Evolutionary conservation across 2,888 invertebrate genomes (phyloP).

Genomic region (Athalia circularis): DNA sequence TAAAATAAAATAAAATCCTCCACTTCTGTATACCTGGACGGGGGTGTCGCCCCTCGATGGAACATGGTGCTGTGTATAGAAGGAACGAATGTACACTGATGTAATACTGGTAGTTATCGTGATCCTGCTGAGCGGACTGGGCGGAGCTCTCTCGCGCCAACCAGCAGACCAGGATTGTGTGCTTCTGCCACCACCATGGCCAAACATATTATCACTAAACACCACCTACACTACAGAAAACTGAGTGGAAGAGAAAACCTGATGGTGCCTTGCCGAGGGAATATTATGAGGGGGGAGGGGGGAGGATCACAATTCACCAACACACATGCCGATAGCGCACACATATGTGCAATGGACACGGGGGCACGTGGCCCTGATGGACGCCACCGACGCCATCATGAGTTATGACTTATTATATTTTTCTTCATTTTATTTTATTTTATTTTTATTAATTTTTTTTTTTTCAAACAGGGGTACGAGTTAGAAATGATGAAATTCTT

Average conservation of each 20-base stretch:
- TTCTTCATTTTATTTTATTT: slow-evolving; percentile 12
- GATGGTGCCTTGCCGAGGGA: slow-evolving; percentile 33
- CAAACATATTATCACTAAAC: slow-evolving; percentile 65
- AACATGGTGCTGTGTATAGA: too few species aligned
- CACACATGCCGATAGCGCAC: background rate
- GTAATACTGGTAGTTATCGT: slow-evolving; percentile 68
- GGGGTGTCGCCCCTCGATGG: slow-evolving; percentile 50
- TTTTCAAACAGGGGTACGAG: too few species aligned
- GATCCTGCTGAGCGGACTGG: slow-evolving; percentile 58
- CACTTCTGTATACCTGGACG: background rate
- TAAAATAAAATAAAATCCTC: background rate
- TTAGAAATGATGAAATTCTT: too few species aligned
- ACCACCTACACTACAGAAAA: slow-evolving; percentile 51
- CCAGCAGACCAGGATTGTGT: slow-evolving; percentile 63
- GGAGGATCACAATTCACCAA: slow-evolving; percentile 42
- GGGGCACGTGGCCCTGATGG: slow-evolving; percentile 49
- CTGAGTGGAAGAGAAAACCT: slow-evolving; percentile 48
- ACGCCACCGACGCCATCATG: slow-evolving; percentile 63
- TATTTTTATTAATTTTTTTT: slow-evolving; percentile 38
- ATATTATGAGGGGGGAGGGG: slow-evolving; percentile 2
- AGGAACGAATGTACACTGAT: slow-evolving; percentile 59
- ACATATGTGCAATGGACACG: background rate
- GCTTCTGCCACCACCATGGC: slow-evolving; percentile 64
- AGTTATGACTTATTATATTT: slow-evolving; percentile 57
- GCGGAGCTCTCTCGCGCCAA: slow-evolving; percentile 69